A percentile compares a stretch with the other conserved stretches of the same genome.
Evolutionary conservation across 1,140 invertebrate genomes (phyloP).

Genomic region (Polyergus mexicanus): DNA sequence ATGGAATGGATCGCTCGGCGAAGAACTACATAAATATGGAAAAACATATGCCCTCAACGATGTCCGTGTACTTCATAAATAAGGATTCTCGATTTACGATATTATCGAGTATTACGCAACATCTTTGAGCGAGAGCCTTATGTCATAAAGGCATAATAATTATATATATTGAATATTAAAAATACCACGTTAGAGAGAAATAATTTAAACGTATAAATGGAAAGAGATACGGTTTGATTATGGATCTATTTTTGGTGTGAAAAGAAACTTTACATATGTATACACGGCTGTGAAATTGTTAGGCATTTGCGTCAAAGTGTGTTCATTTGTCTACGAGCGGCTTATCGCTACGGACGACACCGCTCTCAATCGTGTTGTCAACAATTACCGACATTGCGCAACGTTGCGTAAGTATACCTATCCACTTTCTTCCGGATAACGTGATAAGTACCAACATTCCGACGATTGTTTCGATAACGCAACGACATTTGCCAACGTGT

Average conservation of each 20-base stretch:
- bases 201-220: not conserved
- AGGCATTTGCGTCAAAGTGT: not conserved
- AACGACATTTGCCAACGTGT: slow-evolving; percentile 5
- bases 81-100: not conserved
- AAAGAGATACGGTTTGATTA: not conserved
- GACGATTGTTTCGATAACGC: slow-evolving; percentile 14
- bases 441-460: slow-evolving; percentile 30
- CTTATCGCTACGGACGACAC: not conserved
- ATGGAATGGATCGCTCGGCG: not conserved
- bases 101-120: slow-evolving; percentile 11
- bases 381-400: slow-evolving; percentile 58
- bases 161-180: not conserved
- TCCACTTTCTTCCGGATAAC: slow-evolving; percentile 30
- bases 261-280: not conserved
- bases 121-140: not conserved
- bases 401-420: slow-evolving; percentile 47
- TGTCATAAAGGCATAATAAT: slow-evolving; percentile 5
- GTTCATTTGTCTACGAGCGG: slow-evolving; percentile 11
- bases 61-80: not conserved
- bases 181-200: not conserved
- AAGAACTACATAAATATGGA: not conserved
- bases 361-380: slow-evolving; percentile 27
- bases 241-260: not conserved
- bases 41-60: not conserved
- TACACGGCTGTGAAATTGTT: too few relatives aligned